Conservation (phyloP, 2,888 invertebrate genomes). For the Sympetrum striolatum region DNA sequence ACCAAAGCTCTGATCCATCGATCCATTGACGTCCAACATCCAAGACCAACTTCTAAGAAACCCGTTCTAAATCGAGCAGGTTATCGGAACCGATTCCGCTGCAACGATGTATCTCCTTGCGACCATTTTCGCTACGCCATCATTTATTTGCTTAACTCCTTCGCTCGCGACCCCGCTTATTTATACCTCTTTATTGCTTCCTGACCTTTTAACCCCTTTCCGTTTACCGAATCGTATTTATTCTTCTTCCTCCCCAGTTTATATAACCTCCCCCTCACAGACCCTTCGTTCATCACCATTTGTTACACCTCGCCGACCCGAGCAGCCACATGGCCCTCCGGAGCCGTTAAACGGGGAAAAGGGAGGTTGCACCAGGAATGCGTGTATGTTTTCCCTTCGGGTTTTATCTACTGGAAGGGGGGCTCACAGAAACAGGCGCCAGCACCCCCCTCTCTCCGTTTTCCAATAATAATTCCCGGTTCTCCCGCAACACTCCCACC, state of each 20-base stretch:
- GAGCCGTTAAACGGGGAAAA: not conserved
- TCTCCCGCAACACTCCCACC: not conserved
- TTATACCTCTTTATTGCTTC: not conserved
- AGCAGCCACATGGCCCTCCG: conserved; percentile 28
- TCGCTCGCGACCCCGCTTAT: not conserved
- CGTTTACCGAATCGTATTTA: not conserved
- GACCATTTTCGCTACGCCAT: too few relatives aligned
- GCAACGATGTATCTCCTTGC: too few relatives aligned
- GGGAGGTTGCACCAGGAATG: conserved; percentile 20
- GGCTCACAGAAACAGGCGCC: not conserved
- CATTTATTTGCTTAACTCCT: too few relatives aligned
- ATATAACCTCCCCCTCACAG: not conserved
- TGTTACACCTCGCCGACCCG: conserved; percentile 22
- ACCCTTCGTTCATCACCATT: conserved; percentile 23
- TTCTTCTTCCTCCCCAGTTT: not conserved
- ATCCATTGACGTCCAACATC: too few relatives aligned
- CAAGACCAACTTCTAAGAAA: too few relatives aligned
- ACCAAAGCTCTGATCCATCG: too few relatives aligned
- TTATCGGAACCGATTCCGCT: too few relatives aligned
- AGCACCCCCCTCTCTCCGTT: not conserved
- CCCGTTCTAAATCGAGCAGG: too few relatives aligned
- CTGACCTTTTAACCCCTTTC: not conserved
- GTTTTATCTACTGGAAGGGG: conserved; percentile 21
- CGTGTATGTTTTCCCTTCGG: conserved; percentile 32
- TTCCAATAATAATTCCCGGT: not conserved